Evolutionary conservation across 2,113 vertebrate genomes (phyloP).

Genomic region (Neodon shergylaensis): DNA sequence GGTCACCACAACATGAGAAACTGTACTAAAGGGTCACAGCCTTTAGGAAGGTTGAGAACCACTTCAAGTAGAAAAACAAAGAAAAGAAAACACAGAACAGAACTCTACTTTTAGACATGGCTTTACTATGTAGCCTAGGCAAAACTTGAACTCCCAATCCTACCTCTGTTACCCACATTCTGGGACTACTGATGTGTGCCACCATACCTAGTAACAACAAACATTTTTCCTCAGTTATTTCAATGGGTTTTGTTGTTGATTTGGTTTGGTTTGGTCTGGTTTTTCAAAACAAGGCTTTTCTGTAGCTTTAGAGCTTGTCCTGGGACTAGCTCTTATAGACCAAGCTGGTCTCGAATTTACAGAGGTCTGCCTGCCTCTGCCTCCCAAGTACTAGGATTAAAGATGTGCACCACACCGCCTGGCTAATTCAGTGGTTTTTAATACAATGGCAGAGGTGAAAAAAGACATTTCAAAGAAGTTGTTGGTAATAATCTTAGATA

Average conservation of each 20-base stretch:
- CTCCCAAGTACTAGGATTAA: not conserved
- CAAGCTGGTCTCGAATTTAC: no score
- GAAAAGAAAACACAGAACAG: not conserved
- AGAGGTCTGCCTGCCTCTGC: not conserved
- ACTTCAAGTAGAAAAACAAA: slow-evolving; percentile 14
- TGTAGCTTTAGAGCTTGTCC: no score
- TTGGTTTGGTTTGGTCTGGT: no score
- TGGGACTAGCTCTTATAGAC: no score
- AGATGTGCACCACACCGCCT: no score
- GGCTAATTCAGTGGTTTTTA: not conserved
- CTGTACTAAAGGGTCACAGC: not conserved
- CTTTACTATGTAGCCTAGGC: not conserved
- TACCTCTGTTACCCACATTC: not conserved
- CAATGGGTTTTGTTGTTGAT: no score
- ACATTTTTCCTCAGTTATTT: no score
- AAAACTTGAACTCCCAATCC: no score
- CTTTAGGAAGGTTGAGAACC: not conserved
- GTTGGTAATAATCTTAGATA: not conserved
- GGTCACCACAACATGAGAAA: not conserved
- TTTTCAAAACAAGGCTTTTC: no score
- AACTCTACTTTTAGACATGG: not conserved
- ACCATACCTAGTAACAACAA: no score
- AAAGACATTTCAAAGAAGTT: not conserved
- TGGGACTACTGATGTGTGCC: not conserved
- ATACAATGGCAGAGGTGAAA: not conserved